Evolutionary conservation across 2,797 vertebrate genomes (phyloP).

Genomic region (Furcifer pardalis): DNA sequence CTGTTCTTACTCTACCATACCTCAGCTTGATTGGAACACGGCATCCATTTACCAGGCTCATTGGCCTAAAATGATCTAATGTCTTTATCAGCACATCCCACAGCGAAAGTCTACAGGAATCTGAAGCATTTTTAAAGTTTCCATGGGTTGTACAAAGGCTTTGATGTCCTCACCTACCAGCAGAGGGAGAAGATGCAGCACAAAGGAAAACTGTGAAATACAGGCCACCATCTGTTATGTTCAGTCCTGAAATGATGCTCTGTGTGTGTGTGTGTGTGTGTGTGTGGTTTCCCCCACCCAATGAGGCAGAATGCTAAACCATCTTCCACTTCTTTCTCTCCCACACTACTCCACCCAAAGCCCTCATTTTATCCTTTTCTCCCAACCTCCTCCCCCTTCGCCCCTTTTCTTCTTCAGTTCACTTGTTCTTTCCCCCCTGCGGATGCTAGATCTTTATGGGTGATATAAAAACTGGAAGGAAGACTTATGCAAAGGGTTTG

Average conservation of each 20-base stretch:
- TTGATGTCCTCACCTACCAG: slow-evolving; percentile 65
- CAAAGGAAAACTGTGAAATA: slow-evolving; percentile 51
- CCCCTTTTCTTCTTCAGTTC: neutral
- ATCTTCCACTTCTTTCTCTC: neutral
- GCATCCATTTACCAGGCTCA: slow-evolving; percentile 58
- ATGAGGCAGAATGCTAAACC: neutral
- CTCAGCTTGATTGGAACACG: slow-evolving; percentile 32
- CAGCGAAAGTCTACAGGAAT: slow-evolving; percentile 45
- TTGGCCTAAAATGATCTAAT: slow-evolving; percentile 38
- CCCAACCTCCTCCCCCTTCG: too few relatives aligned
- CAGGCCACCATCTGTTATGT: slow-evolving; percentile 37
- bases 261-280: slow-evolving; percentile 34
- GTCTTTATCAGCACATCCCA: slow-evolving; percentile 18
- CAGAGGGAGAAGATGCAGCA: slow-evolving; percentile 75
- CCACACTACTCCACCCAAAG: neutral
- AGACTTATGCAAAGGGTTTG: slow-evolving; percentile 59
- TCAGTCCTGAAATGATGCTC: slow-evolving; percentile 45
- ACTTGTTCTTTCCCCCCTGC: neutral
- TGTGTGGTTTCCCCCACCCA: too few relatives aligned
- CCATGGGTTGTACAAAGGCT: slow-evolving; percentile 41
- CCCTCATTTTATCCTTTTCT: neutral
- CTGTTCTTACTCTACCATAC: slow-evolving; percentile 38
- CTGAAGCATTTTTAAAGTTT: slow-evolving; percentile 45
- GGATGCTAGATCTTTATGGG: slow-evolving; percentile 50
- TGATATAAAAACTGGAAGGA: slow-evolving; percentile 61